Conservation (phyloP, 1,140 invertebrate species). For the Drosophila albomicans region DNA sequence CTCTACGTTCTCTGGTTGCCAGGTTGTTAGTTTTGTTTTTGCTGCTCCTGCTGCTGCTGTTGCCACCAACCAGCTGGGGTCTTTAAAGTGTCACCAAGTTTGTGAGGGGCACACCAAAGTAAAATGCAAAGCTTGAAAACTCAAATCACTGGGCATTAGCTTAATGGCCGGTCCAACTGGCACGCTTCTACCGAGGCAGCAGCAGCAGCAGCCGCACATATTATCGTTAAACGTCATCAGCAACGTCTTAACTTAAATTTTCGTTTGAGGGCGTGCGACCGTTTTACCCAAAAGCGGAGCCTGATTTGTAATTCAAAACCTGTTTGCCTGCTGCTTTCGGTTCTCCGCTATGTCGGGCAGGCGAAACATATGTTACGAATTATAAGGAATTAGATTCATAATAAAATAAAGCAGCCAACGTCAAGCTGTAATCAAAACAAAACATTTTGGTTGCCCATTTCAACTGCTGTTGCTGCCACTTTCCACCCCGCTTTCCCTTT, state of each 20-base stretch:
- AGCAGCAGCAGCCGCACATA: slow-evolving; percentile 35
- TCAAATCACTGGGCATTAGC: slow-evolving; percentile 79
- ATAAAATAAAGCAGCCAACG: slow-evolving; percentile 79
- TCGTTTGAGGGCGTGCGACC: slow-evolving; percentile 11
- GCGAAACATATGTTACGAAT: slow-evolving; percentile 79
- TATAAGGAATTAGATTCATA: slow-evolving; percentile 84
- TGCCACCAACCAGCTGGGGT: slow-evolving; percentile 25
- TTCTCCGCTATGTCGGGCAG: slow-evolving; percentile 15
- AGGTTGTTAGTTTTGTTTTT: slow-evolving; percentile 17
- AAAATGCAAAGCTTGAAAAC: slow-evolving; percentile 68
- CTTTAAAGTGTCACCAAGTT: slow-evolving; percentile 82
- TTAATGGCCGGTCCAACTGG: slow-evolving; percentile 76
- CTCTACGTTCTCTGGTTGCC: not conserved
- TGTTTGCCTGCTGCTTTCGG: slow-evolving; percentile 59
- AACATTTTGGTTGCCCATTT: slow-evolving; percentile 62
- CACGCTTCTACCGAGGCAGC: slow-evolving; percentile 30
- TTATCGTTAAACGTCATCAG: slow-evolving; percentile 74
- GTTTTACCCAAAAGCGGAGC: slow-evolving; percentile 9
- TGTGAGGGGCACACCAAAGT: slow-evolving; percentile 39
- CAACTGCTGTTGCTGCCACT: slow-evolving; percentile 8
- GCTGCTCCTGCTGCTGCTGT: not conserved
- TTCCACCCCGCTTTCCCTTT: not conserved
- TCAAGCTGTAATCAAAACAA: slow-evolving; percentile 81
- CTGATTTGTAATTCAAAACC: slow-evolving; percentile 84
- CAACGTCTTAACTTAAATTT: slow-evolving; percentile 77